A percentile compares a stretch with the other conserved stretches of the same genome.
phyloP scores from a whole-genome alignment of 2,113 vertebrate genomes.

The Notarius quadriscutis region DNA sequence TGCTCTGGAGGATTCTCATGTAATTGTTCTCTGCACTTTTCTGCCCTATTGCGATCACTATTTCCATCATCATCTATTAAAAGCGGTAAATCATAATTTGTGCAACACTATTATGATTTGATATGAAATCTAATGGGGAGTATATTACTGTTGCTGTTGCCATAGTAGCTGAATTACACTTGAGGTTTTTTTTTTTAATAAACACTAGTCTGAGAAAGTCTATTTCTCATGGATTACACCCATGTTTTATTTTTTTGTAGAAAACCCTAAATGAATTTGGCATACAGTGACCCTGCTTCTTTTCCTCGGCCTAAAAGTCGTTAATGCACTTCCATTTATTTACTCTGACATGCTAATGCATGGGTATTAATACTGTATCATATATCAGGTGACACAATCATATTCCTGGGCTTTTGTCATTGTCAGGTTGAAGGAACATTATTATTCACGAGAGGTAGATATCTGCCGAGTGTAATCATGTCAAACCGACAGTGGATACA shows the following conservation, averaged over 20 bases:
- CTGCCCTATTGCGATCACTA: constrained; percentile 31
- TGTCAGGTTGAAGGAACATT: constrained; percentile 38
- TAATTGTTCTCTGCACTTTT: constrained; percentile 36
- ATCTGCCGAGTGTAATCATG: constrained; percentile 34
- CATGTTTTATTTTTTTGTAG: neutral
- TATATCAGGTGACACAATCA: constrained; percentile 40
- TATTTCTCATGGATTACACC: neutral
- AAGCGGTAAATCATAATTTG: constrained; percentile 26
- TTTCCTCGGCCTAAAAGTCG: constrained; percentile 22
- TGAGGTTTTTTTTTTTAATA: constrained; percentile 2
- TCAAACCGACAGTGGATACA: constrained; percentile 33
- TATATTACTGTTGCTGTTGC: neutral
- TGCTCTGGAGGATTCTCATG: constrained; percentile 41
- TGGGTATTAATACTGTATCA: constrained; percentile 34
- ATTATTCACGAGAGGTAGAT: constrained; percentile 36
- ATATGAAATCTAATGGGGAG: neutral
- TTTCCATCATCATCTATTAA: constrained; percentile 39
- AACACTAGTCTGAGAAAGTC: neutral
- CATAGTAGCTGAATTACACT: neutral
- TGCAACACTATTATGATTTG: neutral
- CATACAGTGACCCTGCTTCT: neutral
- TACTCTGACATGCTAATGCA: constrained; percentile 49
- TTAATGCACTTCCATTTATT: constrained; percentile 48
- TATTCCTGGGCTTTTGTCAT: constrained; percentile 39
- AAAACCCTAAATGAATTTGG: neutral